Percentiles rank a stretch among this genome's conserved stretches.
These are phyloP conservation scores for Ammospiza caudacuta DNA, from an alignment of 2,113 vertebrate genomes.

Conservation along the genomic window DNA sequence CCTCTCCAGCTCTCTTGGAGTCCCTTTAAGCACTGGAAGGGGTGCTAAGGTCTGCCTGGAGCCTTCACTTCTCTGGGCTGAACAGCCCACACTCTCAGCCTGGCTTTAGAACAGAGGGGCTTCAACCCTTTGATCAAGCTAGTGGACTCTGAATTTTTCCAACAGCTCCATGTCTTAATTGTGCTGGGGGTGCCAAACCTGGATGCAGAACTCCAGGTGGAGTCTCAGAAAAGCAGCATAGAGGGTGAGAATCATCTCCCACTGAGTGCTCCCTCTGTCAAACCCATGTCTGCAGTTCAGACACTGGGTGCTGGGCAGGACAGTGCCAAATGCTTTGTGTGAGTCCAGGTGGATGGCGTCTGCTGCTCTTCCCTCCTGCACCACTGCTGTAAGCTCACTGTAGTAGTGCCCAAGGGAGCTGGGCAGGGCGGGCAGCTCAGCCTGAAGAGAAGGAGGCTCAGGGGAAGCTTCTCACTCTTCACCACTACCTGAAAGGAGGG, in stretches of 20 bases:
- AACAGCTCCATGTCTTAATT: background rate
- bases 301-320: background rate
- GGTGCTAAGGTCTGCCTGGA: background rate
- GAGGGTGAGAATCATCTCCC: background rate
- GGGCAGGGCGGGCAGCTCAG: background rate
- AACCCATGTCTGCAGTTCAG: background rate
- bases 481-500: background rate
- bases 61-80: background rate
- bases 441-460: background rate
- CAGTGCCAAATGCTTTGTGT: background rate
- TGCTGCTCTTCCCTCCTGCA: background rate
- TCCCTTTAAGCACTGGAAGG: background rate
- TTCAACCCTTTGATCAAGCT: background rate
- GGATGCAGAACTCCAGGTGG: background rate
- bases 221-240: background rate
- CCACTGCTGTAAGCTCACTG: background rate
- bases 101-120: background rate
- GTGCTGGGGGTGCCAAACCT: background rate
- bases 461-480: background rate
- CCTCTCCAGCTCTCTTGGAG: background rate
- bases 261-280: background rate
- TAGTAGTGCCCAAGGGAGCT: background rate
- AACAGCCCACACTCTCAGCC: background rate
- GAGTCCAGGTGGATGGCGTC: background rate
- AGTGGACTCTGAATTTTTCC: background rate